Evolutionary conservation across 2,888 invertebrate species (phyloP).

Genomic region (Pheosia gnoma): DNA sequence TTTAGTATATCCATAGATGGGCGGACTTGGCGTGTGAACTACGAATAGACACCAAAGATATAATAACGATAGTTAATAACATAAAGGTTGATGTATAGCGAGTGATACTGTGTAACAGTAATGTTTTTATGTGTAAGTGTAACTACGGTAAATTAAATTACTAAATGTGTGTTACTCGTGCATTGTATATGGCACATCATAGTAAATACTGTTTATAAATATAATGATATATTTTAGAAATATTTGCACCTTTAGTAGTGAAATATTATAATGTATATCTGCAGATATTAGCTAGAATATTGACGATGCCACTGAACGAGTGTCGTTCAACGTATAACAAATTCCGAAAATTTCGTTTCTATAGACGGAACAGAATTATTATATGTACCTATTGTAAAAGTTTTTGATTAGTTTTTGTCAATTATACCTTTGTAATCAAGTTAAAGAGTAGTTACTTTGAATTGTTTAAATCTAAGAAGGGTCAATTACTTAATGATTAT

Average conservation of each 20-base stretch:
- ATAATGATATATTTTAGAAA: constrained; percentile 81
- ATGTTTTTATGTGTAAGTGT: constrained; percentile 78
- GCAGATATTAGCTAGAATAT: constrained; percentile 78
- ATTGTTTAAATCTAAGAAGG: constrained; percentile 81
- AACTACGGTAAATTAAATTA: constrained; percentile 58
- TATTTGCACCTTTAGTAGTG: constrained; percentile 83
- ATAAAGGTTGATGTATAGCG: constrained; percentile 76
- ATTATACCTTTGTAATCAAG: constrained; percentile 79
- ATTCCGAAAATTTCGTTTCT: constrained; percentile 63
- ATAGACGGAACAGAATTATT: constrained; percentile 58
- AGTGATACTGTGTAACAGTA: constrained; percentile 80
- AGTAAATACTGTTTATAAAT: constrained; percentile 76
- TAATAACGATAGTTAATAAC: constrained; percentile 63
- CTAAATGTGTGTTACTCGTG: constrained; percentile 76
- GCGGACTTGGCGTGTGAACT: constrained; percentile 70
- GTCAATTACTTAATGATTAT: constrained; percentile 79
- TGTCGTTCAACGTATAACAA: constrained; percentile 49
- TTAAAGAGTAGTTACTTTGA: constrained; percentile 74
- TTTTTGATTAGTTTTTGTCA: constrained; percentile 81
- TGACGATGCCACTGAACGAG: constrained; percentile 46
- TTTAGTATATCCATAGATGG: constrained; percentile 17
- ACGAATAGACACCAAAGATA: constrained; percentile 73
- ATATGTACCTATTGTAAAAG: constrained; percentile 58
- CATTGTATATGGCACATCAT: constrained; percentile 80
- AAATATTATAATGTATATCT: constrained; percentile 78